These are phyloP conservation scores for Cyrtonyx montezumae DNA, from an alignment of 2,113 vertebrate genomes.

Conservation along the genomic window DNA sequence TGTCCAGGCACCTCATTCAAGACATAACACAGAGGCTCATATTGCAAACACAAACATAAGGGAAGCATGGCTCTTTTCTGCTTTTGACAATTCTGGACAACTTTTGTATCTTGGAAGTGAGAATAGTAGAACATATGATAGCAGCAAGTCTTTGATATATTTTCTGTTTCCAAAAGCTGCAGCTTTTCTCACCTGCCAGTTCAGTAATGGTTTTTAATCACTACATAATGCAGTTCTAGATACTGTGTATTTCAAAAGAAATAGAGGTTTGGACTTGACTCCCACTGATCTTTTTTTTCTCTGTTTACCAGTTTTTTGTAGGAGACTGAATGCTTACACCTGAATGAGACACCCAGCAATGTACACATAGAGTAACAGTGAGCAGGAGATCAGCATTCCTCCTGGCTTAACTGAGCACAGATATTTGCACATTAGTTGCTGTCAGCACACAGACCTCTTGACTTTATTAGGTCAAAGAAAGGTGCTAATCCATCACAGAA, in stretches of 20 bases:
- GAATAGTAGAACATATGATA: background rate
- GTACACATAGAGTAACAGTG: background rate
- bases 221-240: background rate
- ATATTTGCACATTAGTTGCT: conserved; percentile 25
- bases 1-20: background rate
- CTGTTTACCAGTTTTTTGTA: background rate
- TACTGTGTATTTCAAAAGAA: background rate
- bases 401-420: background rate
- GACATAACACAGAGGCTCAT: background rate
- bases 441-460: conserved; percentile 46
- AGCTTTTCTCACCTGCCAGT: background rate
- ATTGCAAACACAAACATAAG: background rate
- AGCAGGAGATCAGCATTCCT: conserved; percentile 1
- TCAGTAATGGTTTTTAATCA: background rate
- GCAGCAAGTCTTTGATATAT: background rate
- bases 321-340: background rate
- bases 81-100: background rate
- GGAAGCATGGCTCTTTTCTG: fast-evolving
- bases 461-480: conserved; percentile 63
- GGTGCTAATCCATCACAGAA: conserved; percentile 60
- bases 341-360: background rate
- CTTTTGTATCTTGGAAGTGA: background rate
- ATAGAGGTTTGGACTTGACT: background rate
- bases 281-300: background rate
- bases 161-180: background rate